A percentile compares a stretch with the other conserved stretches of the same genome.
Evolutionary conservation across 1,140 invertebrate genomes (phyloP).

Genomic region (Homalodisca vitripennis): DNA sequence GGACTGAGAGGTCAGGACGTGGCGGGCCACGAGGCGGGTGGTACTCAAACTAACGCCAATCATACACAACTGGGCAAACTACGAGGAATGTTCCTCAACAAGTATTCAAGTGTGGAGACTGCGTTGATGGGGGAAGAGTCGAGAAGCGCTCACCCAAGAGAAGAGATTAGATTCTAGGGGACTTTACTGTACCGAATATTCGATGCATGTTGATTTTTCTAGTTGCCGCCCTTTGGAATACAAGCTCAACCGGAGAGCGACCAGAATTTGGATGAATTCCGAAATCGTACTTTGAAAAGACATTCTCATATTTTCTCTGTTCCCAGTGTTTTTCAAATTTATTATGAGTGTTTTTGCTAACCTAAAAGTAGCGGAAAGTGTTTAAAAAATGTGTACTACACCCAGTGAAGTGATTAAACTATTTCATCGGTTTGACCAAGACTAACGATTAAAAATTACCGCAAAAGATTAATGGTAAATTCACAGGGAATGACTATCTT

Average conservation of each 20-base stretch:
- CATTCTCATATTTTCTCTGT: no score
- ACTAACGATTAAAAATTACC: no score
- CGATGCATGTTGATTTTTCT: constrained; percentile 44
- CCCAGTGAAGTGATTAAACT: no score
- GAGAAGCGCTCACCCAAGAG: constrained; percentile 49
- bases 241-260: constrained; percentile 10
- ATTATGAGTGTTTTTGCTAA: no score
- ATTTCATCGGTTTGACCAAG: no score
- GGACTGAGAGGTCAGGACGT: constrained; percentile 50
- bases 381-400: no score
- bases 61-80: constrained; percentile 58
- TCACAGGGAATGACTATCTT: no score
- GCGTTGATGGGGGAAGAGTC: constrained; percentile 43
- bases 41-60: constrained; percentile 55
- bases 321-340: no score
- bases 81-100: constrained; percentile 54
- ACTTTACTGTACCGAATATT: constrained; percentile 42
- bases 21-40: constrained; percentile 53
- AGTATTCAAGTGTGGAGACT: constrained; percentile 48
- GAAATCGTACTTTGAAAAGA: no score
- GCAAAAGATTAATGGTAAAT: no score
- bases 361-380: no score
- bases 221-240: constrained; percentile 47
- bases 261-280: neutral
- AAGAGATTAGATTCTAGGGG: constrained; percentile 42